These are phyloP conservation scores for Synaphobranchus kaupii DNA, from an alignment of 2,797 vertebrate species.

Conservation along the genomic window DNA sequence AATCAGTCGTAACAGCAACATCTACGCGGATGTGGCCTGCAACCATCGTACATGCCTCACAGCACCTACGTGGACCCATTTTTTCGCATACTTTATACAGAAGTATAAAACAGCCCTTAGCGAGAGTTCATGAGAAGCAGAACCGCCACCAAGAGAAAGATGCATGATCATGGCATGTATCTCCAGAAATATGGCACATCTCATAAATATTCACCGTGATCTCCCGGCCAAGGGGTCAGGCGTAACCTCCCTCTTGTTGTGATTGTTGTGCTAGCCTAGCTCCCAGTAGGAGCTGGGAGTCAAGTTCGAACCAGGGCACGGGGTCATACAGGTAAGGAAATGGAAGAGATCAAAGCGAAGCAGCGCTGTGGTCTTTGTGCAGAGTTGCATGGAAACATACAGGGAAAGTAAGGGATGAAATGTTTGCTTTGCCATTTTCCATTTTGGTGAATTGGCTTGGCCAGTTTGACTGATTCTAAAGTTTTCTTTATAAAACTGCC, in stretches of 20 bases:
- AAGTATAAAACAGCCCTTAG: neutral
- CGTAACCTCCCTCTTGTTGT: slow-evolving; percentile 45
- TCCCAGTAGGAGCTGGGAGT: slow-evolving; percentile 2
- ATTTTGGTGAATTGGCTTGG: neutral
- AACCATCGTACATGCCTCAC: too few relatives aligned
- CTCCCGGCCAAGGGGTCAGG: slow-evolving; percentile 2
- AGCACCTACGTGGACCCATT: too few relatives aligned
- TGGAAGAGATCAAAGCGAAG: too few relatives aligned
- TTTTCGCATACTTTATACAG: too few relatives aligned
- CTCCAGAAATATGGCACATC: slow-evolving; percentile 49
- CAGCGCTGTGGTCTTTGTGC: too few relatives aligned
- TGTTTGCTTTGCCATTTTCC: neutral
- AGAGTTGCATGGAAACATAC: neutral
- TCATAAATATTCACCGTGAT: slow-evolving; percentile 64
- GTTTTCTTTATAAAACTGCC: neutral
- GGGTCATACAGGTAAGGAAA: neutral
- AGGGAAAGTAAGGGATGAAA: neutral
- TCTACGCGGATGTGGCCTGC: too few relatives aligned
- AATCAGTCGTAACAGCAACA: too few relatives aligned
- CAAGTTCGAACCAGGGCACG: slow-evolving; percentile 28
- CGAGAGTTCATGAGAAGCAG: neutral
- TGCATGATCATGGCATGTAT: slow-evolving; percentile 46
- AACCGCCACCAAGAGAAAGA: slow-evolving; percentile 6
- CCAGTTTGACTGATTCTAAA: neutral
- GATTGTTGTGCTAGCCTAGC: neutral